A percentile compares a stretch with the other conserved stretches of the same genome.
These are phyloP conservation scores for Tachyglossus aculeatus DNA, from an alignment of 2,797 vertebrate species.

Conservation along the genomic window DNA sequence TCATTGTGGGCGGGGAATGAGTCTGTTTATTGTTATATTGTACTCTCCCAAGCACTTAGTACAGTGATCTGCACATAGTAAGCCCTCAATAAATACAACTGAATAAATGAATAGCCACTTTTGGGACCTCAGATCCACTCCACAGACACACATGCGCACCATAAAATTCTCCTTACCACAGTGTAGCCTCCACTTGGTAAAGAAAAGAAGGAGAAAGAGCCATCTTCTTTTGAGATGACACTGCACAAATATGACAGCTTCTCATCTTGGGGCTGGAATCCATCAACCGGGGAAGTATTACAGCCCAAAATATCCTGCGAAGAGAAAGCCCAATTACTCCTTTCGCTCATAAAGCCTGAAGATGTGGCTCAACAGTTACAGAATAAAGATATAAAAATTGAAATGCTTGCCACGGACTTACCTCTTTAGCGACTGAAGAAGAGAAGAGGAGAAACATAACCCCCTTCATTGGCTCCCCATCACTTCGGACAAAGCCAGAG, in stretches of 20 bases:
- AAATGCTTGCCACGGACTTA: constrained; percentile 51
- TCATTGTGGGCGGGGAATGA: no score
- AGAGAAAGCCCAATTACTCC: neutral
- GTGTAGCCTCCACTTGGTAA: constrained; percentile 93
- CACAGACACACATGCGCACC: neutral
- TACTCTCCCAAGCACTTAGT: no score
- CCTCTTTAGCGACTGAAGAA: constrained; percentile 84
- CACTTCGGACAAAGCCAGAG: constrained; percentile 92
- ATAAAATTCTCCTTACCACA: constrained; percentile 74
- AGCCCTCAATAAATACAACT: no score
- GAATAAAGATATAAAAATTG: neutral
- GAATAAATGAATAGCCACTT: no score
- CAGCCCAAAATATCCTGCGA: constrained; percentile 88
- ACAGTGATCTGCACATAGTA: no score
- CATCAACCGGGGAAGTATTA: constrained; percentile 83
- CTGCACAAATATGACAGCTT: constrained; percentile 87
- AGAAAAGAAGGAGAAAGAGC: constrained; percentile 88
- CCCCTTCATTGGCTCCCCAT: constrained; percentile 97
- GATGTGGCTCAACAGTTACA: no score
- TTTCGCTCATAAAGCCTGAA: no score
- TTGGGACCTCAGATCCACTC: no score
- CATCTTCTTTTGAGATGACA: constrained; percentile 89
- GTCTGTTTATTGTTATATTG: no score
- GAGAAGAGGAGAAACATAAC: constrained; percentile 97
- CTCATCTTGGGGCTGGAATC: constrained; percentile 82